A percentile compares a stretch with the other conserved stretches of the same genome.
phyloP scores from a whole-genome alignment of 2,113 vertebrate genomes.

The Synodontis membranacea region DNA sequence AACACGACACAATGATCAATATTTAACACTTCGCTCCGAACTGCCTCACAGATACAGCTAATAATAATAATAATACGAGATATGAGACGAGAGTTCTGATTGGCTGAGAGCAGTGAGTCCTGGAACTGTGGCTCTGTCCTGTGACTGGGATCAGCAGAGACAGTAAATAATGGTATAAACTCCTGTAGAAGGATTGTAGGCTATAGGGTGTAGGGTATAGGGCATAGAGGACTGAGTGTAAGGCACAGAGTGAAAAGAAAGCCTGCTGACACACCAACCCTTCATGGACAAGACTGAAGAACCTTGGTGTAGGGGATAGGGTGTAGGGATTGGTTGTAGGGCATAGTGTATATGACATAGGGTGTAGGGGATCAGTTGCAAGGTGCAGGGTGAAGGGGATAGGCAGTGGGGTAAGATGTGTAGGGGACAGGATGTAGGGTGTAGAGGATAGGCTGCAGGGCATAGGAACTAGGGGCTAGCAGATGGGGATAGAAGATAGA shows the following conservation, averaged over 20 bases:
- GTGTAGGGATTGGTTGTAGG: not conserved
- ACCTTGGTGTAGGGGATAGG: not conserved
- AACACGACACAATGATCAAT: not conserved
- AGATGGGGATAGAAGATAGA: not conserved
- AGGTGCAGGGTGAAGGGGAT: not conserved
- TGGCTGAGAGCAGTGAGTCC: not conserved
- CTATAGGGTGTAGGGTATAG: not conserved
- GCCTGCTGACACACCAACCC: too few relatives aligned
- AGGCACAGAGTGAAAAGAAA: too few relatives aligned
- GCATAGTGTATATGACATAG: not conserved
- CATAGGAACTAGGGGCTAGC: not conserved
- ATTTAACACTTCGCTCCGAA: not conserved
- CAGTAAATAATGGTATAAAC: not conserved
- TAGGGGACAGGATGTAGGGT: not conserved
- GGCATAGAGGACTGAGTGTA: too few relatives aligned
- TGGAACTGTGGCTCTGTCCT: not conserved
- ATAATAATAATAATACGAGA: not conserved
- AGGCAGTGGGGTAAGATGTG: not conserved
- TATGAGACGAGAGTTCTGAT: not conserved
- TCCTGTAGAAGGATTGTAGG: not conserved
- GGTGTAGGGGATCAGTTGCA: not conserved
- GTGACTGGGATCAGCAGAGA: not conserved
- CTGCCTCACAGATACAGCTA: not conserved
- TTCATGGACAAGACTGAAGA: too few relatives aligned
- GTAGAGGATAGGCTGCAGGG: not conserved